Evolutionary conservation across 2,797 vertebrate species (phyloP).

Genomic region (Spheniscus humboldti): DNA sequence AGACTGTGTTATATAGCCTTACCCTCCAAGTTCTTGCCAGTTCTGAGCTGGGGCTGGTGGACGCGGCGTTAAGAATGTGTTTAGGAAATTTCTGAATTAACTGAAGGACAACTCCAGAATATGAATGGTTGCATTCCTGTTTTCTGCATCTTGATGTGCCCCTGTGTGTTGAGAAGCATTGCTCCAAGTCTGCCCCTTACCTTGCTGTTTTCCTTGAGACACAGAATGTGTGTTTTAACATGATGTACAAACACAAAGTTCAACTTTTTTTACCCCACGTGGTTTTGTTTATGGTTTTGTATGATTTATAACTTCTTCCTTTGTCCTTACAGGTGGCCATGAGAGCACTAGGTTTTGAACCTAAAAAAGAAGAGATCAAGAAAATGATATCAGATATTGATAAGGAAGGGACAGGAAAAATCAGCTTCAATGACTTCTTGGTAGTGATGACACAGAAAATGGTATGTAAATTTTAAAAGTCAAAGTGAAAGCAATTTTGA

Average conservation of each 20-base stretch:
- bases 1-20: neutral
- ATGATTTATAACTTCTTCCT: neutral
- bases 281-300: neutral
- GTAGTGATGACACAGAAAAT: constrained; percentile 93
- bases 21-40: neutral
- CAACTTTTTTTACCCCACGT: no score
- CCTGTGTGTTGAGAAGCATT: neutral
- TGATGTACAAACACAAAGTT: neutral
- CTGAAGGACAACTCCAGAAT: neutral
- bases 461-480: constrained; percentile 69
- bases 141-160: neutral
- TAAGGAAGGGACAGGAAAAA: constrained; percentile 90
- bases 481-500: neutral
- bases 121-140: neutral
- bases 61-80: no score
- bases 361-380: constrained; percentile 96
- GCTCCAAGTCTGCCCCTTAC: neutral
- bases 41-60: neutral
- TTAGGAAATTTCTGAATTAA: neutral
- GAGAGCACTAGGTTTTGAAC: constrained; percentile 94
- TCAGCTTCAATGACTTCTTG: constrained; percentile 87
- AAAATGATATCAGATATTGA: constrained; percentile 92
- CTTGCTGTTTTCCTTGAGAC: neutral
- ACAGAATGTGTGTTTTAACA: fast-evolving
- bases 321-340: constrained; percentile 85